Evolutionary conservation across 2,797 vertebrate genomes (phyloP).

Genomic region (Oreochromis mossambicus): DNA sequence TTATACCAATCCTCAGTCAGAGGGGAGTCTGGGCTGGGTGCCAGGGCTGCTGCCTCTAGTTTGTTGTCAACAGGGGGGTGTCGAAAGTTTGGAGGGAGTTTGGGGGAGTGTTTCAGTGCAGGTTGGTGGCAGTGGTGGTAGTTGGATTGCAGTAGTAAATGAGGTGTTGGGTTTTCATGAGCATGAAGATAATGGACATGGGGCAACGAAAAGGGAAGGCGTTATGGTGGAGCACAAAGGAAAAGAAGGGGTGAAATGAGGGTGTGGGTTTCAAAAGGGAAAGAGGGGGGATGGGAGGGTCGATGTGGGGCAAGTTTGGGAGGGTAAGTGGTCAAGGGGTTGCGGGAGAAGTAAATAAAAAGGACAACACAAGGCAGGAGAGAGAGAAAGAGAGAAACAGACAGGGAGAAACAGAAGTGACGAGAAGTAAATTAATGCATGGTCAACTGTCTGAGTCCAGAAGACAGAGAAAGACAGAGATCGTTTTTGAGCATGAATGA

Average conservation of each 20-base stretch:
- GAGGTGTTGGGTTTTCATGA: constrained; percentile 57
- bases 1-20: constrained; percentile 84
- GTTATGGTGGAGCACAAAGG: constrained; percentile 5
- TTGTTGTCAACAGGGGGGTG: constrained; percentile 67
- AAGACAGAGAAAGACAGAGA: constrained; percentile 69
- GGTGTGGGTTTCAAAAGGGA: constrained; percentile 8
- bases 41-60: constrained; percentile 77
- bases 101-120: constrained; percentile 71
- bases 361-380: constrained; percentile 23
- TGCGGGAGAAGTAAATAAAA: not conserved
- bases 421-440: constrained; percentile 79
- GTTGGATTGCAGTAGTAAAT: constrained; percentile 66
- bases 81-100: constrained; percentile 67
- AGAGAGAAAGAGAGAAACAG: constrained; percentile 32
- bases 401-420: constrained; percentile 73
- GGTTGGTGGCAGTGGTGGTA: constrained; percentile 62
- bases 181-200: constrained; percentile 42
- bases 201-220: not conserved
- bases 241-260: not conserved
- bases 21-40: constrained; percentile 81
- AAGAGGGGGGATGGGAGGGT: not conserved
- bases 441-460: constrained; percentile 73
- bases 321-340: not conserved
- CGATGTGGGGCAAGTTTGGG: constrained; percentile 3
- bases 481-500: constrained; percentile 55